Conservation (phyloP, 2,888 invertebrate species). For the Plebejus melissa region DNA sequence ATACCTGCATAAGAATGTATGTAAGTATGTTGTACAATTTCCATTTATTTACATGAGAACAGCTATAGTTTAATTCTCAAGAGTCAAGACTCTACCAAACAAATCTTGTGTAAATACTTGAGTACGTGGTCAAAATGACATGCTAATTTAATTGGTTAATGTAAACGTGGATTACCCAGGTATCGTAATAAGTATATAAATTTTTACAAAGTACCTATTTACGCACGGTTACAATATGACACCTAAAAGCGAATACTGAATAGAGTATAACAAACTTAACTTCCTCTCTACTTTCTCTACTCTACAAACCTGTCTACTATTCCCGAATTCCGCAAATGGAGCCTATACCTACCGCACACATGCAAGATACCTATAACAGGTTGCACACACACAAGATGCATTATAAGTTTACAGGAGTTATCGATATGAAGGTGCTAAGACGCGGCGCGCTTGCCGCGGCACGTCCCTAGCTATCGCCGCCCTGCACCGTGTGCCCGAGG, state of each 20-base stretch:
- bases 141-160: too few relatives aligned
- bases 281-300: neutral
- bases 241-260: neutral
- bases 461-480: constrained; percentile 54
- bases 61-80: too few relatives aligned
- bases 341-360: neutral
- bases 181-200: too few relatives aligned
- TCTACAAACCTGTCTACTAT: neutral
- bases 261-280: neutral
- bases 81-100: too few relatives aligned
- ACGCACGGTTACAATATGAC: too few relatives aligned
- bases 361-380: constrained; percentile 40
- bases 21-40: too few relatives aligned
- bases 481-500: constrained; percentile 38
- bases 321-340: neutral
- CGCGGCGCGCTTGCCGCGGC: constrained; percentile 62
- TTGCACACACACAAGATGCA: constrained; percentile 14
- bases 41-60: too few relatives aligned
- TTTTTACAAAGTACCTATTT: too few relatives aligned
- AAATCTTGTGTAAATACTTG: too few relatives aligned
- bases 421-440: constrained; percentile 65
- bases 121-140: too few relatives aligned
- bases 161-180: too few relatives aligned
- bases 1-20: too few relatives aligned
- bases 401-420: constrained; percentile 39